Evolutionary conservation across 1,140 invertebrate species (phyloP).

Genomic region (Orussus abietinus): DNA sequence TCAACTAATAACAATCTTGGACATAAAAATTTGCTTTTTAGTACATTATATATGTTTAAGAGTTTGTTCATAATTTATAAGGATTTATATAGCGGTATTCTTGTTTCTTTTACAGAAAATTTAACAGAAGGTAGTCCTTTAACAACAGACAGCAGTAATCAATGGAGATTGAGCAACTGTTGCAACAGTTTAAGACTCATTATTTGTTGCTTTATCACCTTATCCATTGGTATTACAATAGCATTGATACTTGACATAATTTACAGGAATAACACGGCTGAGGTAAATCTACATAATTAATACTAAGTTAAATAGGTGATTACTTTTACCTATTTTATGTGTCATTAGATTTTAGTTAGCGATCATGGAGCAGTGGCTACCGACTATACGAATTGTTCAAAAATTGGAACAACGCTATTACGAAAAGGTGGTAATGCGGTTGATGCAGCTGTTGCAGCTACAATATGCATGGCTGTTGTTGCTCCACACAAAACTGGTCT

Average conservation of each 20-base stretch:
- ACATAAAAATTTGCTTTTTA: too few relatives aligned
- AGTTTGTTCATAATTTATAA: too few relatives aligned
- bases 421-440: conserved; percentile 66
- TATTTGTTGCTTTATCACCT: conserved; percentile 48
- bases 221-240: conserved; percentile 64
- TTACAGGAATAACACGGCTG: conserved; percentile 58
- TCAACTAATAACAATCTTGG: too few relatives aligned
- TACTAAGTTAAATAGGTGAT: conserved; percentile 7
- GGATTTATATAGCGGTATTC: too few relatives aligned
- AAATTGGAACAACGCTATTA: conserved; percentile 64
- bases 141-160: conserved; percentile 34
- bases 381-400: conserved; percentile 67
- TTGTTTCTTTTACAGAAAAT: conserved; percentile 22
- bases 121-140: conserved; percentile 44
- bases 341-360: conserved; percentile 27
- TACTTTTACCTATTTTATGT: conserved; percentile 9
- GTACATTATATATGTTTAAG: too few relatives aligned
- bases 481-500: conserved; percentile 66
- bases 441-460: conserved; percentile 65
- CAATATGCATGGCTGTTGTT: conserved; percentile 66
- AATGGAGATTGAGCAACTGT: conserved; percentile 33
- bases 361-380: conserved; percentile 73
- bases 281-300: conserved; percentile 46
- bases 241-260: conserved; percentile 65
- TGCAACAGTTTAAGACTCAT: conserved; percentile 53